A percentile compares a stretch with the other conserved stretches of the same genome.
Evolutionary conservation across 2,797 vertebrate species (phyloP).

Genomic region (Artibeus jamaicensis): DNA sequence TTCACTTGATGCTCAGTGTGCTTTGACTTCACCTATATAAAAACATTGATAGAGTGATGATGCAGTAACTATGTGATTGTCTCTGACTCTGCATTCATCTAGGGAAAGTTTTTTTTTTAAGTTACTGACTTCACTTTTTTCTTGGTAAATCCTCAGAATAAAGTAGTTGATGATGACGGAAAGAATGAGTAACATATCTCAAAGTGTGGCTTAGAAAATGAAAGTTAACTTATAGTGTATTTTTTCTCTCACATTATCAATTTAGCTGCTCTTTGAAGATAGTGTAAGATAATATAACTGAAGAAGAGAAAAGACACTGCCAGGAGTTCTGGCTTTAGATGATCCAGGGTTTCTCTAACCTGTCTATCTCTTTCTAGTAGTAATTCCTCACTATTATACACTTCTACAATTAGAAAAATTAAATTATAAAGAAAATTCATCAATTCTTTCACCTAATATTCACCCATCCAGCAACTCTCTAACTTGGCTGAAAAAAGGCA

Average conservation of each 20-base stretch:
- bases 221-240: neutral
- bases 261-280: neutral
- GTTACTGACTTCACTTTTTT: neutral
- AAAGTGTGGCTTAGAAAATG: neutral
- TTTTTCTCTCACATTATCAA: neutral
- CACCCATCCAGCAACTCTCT: neutral
- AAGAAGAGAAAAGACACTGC: neutral
- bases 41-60: neutral
- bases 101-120: neutral
- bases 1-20: neutral
- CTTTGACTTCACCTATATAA: neutral
- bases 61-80: neutral
- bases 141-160: slow-evolving; percentile 27
- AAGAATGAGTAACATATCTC: neutral
- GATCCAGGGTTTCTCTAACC: neutral
- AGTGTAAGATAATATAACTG: neutral
- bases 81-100: neutral
- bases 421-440: neutral
- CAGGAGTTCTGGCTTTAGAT: neutral
- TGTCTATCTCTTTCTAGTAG: neutral
- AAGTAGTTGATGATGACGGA: neutral
- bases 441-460: neutral
- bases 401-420: neutral
- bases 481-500: neutral
- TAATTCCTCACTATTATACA: neutral